Percentiles rank a stretch among this genome's conserved stretches.
Evolutionary conservation across 2,888 invertebrate genomes (phyloP).

Genomic region (Dioctria linearis): DNA sequence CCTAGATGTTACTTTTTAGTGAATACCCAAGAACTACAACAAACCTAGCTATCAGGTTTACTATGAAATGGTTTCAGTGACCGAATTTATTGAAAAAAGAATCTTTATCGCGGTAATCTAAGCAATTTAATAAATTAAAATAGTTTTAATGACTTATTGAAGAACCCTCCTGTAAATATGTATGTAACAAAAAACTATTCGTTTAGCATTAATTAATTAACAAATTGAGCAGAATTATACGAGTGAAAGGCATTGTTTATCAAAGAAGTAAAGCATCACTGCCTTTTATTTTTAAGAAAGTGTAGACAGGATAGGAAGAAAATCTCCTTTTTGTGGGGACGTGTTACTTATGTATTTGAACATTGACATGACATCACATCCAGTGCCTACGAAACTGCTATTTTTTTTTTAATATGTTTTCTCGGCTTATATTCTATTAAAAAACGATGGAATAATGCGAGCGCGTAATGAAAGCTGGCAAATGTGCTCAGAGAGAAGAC

Average conservation of each 20-base stretch:
- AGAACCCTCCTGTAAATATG: conserved; percentile 31
- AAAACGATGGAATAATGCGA: background rate
- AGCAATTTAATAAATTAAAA: conserved; percentile 35
- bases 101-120: background rate
- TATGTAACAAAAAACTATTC: conserved; percentile 1
- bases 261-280: conserved; percentile 39
- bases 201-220: background rate
- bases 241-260: conserved; percentile 34
- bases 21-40: background rate
- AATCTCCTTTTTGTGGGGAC: background rate
- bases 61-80: conserved; percentile 32
- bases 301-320: background rate
- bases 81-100: conserved; percentile 39
- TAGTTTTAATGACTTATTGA: conserved; percentile 19
- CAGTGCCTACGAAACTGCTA: conserved; percentile 6
- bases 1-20: background rate
- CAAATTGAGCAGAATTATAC: conserved; percentile 1
- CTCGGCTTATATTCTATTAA: background rate
- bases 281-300: conserved; percentile 35
- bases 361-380: background rate
- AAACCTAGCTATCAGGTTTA: conserved; percentile 4
- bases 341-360: background rate
- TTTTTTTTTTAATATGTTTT: background rate
- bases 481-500: background rate
- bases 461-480: background rate